Conservation (phyloP, 2,113 vertebrate genomes). For the Scomber scombrus region DNA sequence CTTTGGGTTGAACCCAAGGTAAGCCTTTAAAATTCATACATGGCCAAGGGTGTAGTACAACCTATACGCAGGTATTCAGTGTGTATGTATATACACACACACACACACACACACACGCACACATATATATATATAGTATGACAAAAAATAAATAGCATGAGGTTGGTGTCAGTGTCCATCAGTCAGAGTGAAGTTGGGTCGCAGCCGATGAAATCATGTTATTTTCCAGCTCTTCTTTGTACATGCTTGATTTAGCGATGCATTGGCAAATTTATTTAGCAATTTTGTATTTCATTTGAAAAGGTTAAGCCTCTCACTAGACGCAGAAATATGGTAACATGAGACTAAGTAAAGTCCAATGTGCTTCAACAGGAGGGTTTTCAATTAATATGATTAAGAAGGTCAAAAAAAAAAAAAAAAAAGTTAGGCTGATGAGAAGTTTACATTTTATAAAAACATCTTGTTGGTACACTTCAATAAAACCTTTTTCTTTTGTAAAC, state of each 20-base stretch:
- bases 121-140: neutral
- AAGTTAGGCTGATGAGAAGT: neutral
- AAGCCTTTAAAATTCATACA: constrained; percentile 1
- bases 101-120: too few species aligned
- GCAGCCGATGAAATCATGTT: neutral
- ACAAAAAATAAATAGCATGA: constrained; percentile 1
- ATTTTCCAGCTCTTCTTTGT: neutral
- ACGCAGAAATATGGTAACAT: neutral
- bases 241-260: neutral
- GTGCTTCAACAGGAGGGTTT: neutral
- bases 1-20: constrained; percentile 8
- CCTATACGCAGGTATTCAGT: neutral
- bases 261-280: neutral
- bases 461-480: neutral
- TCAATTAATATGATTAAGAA: neutral
- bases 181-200: constrained; percentile 7
- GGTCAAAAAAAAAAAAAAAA: neutral
- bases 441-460: neutral
- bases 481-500: neutral
- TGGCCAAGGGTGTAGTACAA: neutral
- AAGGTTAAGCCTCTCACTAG: too few species aligned
- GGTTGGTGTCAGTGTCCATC: constrained; percentile 5
- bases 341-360: neutral
- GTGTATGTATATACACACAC: too few species aligned
- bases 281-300: neutral